phyloP scores from a whole-genome alignment of 2,113 vertebrate species.

The Reinhardtius hippoglossoides region DNA sequence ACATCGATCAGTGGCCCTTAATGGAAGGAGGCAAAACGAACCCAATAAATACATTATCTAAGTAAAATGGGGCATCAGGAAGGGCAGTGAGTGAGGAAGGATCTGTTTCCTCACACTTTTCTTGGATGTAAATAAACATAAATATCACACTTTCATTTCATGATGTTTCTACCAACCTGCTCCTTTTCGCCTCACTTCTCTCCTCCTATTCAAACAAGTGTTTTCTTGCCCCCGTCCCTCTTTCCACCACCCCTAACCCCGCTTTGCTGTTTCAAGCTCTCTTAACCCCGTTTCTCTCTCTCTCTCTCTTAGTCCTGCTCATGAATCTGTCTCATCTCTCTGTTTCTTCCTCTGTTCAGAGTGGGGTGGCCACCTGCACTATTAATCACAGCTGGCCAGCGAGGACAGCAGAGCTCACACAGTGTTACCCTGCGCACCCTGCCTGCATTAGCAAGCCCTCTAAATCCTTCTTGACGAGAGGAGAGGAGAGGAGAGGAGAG shows the following conservation, averaged over 20 bases:
- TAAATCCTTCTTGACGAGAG: slow-evolving; percentile 55
- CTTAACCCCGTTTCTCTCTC: slow-evolving; percentile 26
- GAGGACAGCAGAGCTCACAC: slow-evolving; percentile 63
- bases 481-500: background rate
- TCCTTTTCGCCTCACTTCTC: slow-evolving; percentile 5
- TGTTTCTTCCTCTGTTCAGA: slow-evolving; percentile 57
- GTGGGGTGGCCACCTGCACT: slow-evolving; percentile 75
- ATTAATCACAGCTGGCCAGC: slow-evolving; percentile 76
- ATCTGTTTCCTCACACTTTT: slow-evolving; percentile 24
- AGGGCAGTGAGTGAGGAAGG: background rate
- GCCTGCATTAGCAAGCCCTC: slow-evolving; percentile 61
- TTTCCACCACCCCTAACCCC: background rate
- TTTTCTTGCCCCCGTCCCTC: background rate
- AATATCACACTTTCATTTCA: background rate
- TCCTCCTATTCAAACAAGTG: background rate
- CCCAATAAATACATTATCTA: background rate
- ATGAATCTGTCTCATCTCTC: slow-evolving; percentile 61
- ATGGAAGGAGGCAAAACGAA: slow-evolving; percentile 42
- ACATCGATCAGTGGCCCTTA: slow-evolving; percentile 58
- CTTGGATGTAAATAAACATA: background rate
- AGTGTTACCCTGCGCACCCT: slow-evolving; percentile 61
- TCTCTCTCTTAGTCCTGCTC: slow-evolving; percentile 28
- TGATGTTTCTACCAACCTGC: background rate
- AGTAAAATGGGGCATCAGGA: background rate
- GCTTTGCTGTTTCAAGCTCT: slow-evolving; percentile 26